Evolutionary conservation across 2,113 vertebrate species (phyloP).

Genomic region (Syngnathoides biaculeatus): DNA sequence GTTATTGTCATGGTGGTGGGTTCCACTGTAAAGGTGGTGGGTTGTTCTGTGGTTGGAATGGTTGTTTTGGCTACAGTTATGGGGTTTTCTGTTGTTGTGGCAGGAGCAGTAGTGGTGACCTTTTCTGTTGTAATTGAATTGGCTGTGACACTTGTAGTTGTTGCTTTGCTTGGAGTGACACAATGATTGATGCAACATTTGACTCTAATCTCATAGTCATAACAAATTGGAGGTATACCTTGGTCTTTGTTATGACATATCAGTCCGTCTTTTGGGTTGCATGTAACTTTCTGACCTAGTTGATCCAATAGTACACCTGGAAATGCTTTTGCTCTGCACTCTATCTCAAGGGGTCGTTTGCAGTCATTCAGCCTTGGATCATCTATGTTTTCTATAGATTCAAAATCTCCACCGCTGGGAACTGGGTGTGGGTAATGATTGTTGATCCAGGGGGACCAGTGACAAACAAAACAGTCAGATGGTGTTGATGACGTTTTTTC

Average conservation of each 20-base stretch:
- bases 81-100: conserved; percentile 6
- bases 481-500: not conserved
- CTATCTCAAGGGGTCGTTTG: conserved; percentile 24
- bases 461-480: conserved; percentile 13
- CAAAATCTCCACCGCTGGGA: conserved; percentile 21
- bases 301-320: not conserved
- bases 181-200: conserved; percentile 31
- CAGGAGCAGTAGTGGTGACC: not conserved
- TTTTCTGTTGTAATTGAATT: not conserved
- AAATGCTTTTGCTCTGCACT: conserved; percentile 11
- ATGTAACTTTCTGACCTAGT: conserved; percentile 22
- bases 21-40: not conserved
- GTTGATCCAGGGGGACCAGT: conserved; percentile 34
- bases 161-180: not conserved
- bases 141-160: not conserved
- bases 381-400: conserved; percentile 21
- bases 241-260: conserved; percentile 60
- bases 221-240: not conserved
- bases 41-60: not conserved
- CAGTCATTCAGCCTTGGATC: conserved; percentile 15
- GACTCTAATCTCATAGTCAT: conserved; percentile 45
- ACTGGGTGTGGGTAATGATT: not conserved
- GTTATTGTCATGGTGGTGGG: not conserved
- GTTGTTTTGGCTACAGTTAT: not conserved
- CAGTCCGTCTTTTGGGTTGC: conserved; percentile 21